Evolutionary conservation across 2,113 vertebrate genomes (phyloP).

Genomic region (Manacus vitellinus): DNA sequence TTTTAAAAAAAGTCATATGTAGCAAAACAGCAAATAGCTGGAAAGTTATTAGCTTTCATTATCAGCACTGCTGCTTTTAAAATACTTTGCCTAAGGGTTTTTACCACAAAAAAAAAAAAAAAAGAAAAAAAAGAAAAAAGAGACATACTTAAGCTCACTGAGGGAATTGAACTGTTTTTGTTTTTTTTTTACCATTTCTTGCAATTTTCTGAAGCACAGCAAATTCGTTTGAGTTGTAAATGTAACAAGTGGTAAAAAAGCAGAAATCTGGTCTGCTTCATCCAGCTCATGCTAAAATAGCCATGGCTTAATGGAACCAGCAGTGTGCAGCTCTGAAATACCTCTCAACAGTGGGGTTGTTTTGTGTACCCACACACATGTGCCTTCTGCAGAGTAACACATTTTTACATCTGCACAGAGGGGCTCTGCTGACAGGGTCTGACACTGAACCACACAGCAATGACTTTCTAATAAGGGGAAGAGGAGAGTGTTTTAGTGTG

Average conservation of each 20-base stretch:
- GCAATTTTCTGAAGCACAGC: conserved; percentile 28
- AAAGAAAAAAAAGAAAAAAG: neutral
- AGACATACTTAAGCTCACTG: neutral
- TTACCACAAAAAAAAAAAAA: neutral
- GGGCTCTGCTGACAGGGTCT: conserved; percentile 23
- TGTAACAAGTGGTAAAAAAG: neutral
- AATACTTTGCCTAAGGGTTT: neutral
- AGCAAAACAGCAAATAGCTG: conserved; percentile 16
- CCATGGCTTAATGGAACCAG: neutral
- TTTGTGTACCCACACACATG: conserved; percentile 53
- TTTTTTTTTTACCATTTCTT: neutral
- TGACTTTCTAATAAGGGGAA: neutral
- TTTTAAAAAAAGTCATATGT: neutral
- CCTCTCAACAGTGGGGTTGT: conserved; percentile 36
- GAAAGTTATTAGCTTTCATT: neutral
- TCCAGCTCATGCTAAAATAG: neutral
- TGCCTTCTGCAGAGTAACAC: conserved; percentile 31
- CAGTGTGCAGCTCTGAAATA: neutral
- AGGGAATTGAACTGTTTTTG: neutral
- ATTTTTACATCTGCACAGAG: conserved; percentile 37
- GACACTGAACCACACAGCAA: neutral
- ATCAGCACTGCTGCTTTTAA: conserved; percentile 4
- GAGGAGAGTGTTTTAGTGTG: neutral
- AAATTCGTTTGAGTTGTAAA: neutral
- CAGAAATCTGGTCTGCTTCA: neutral